Evolutionary conservation across 1,140 invertebrate species (phyloP).

Genomic region (Papilio xuthus): DNA sequence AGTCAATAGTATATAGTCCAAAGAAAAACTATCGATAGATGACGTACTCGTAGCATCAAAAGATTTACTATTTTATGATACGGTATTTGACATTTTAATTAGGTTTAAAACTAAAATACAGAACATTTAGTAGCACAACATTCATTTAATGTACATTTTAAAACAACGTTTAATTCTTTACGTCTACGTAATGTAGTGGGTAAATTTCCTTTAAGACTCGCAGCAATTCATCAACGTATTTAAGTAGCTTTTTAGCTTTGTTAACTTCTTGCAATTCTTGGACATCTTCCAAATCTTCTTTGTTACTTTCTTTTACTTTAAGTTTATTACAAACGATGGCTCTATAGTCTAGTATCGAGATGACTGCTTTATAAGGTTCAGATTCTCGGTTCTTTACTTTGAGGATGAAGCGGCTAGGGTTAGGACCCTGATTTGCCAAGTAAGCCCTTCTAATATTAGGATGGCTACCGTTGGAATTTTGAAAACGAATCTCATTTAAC

Average conservation of each 20-base stretch:
- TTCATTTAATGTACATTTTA: neutral
- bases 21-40: neutral
- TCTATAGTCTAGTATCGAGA: neutral
- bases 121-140: slow-evolving; percentile 16
- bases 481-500: too few relatives aligned
- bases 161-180: slow-evolving; percentile 1
- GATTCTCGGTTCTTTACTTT: neutral
- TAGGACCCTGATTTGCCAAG: too few relatives aligned
- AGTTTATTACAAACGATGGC: neutral
- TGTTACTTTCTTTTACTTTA: slow-evolving; percentile 5
- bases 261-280: slow-evolving; percentile 4
- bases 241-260: slow-evolving; percentile 26
- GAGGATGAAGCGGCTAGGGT: too few relatives aligned
- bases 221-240: slow-evolving; percentile 17
- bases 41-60: too few relatives aligned
- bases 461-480: too few relatives aligned
- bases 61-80: too few relatives aligned
- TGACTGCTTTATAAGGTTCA: neutral
- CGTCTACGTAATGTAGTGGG: neutral
- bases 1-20: neutral
- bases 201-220: slow-evolving; percentile 15
- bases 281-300: slow-evolving; percentile 17
- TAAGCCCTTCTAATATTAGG: too few relatives aligned
- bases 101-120: neutral
- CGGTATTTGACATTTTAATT: too few relatives aligned